A percentile compares a stretch with the other conserved stretches of the same genome.
These are phyloP conservation scores for Netelia virgata DNA, from an alignment of 2,888 invertebrate genomes.

Conservation along the genomic window DNA sequence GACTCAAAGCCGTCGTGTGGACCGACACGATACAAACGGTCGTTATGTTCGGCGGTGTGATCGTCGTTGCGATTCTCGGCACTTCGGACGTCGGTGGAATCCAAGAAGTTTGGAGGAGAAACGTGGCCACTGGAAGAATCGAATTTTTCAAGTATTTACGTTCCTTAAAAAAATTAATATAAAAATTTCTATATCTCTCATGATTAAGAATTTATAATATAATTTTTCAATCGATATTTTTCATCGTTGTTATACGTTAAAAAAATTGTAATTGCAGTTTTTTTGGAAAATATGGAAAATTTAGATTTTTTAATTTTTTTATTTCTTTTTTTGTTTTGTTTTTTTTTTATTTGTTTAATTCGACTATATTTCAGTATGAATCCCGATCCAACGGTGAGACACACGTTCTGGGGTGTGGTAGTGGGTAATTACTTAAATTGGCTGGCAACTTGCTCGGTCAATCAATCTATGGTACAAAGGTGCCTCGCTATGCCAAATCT, in stretches of 20 bases:
- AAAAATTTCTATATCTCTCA: background rate
- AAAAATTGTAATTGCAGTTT: too few relatives aligned
- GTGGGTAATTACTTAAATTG: constrained; percentile 93
- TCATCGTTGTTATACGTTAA: too few relatives aligned
- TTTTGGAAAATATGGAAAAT: too few relatives aligned
- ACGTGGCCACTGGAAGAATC: constrained; percentile 88
- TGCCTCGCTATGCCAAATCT: constrained; percentile 92
- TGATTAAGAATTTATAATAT: constrained; percentile 1
- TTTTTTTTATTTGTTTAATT: too few relatives aligned
- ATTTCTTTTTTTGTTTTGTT: too few relatives aligned
- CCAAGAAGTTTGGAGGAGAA: constrained; percentile 87
- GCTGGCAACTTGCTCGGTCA: constrained; percentile 93
- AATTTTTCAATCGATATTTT: background rate
- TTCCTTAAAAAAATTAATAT: background rate
- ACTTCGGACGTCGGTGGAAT: constrained; percentile 89
- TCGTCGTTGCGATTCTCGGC: constrained; percentile 89
- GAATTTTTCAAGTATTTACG: constrained; percentile 90
- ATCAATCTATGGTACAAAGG: constrained; percentile 95
- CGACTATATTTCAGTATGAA: constrained; percentile 87
- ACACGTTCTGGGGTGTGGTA: constrained; percentile 93
- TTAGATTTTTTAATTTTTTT: too few relatives aligned
- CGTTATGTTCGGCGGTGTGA: constrained; percentile 90
- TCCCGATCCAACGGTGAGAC: constrained; percentile 90
- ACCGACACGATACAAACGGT: constrained; percentile 92
- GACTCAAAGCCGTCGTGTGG: constrained; percentile 93